phyloP scores from a whole-genome alignment of 2,797 vertebrate genomes.

The Odontamblyopus lacepedii region DNA sequence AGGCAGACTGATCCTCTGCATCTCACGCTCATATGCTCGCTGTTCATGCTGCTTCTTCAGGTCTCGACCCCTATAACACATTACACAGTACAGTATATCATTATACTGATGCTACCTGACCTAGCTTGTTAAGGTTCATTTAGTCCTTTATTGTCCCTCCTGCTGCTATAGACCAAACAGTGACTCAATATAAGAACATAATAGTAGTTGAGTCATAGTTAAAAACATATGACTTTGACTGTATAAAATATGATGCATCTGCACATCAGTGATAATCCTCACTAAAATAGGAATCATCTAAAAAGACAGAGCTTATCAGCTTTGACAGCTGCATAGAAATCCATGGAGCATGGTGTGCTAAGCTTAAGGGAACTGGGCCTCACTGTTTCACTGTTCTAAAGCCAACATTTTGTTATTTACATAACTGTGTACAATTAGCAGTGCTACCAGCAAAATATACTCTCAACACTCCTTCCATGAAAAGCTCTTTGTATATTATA shows the following conservation, averaged over 20 bases:
- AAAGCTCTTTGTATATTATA: background rate
- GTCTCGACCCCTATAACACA: conserved; percentile 81
- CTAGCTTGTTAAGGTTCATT: too few relatives aligned
- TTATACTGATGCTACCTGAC: background rate
- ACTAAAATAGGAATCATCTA: conserved; percentile 50
- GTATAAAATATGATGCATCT: conserved; percentile 19
- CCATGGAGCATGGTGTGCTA: conserved; percentile 28
- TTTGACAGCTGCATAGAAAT: conserved; percentile 32
- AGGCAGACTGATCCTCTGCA: conserved; percentile 93
- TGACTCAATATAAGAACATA: background rate
- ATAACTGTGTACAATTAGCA: conserved; percentile 32
- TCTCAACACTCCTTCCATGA: conserved; percentile 6
- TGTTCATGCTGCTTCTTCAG: conserved; percentile 88
- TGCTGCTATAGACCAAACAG: background rate
- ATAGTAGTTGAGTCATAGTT: conserved; percentile 22
- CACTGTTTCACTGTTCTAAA: conserved; percentile 17
- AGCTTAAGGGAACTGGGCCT: conserved; percentile 19
- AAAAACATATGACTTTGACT: conserved; percentile 15
- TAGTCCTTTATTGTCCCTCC: background rate
- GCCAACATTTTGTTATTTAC: conserved; percentile 22
- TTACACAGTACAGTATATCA: background rate
- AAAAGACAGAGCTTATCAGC: conserved; percentile 48
- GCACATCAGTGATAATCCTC: conserved; percentile 53
- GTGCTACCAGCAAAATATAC: conserved; percentile 14
- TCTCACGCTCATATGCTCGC: conserved; percentile 86